A percentile compares a stretch with the other conserved stretches of the same genome.
Conservation (phyloP, 2,888 invertebrate species). For the Caenorhabditis becei region DNA sequence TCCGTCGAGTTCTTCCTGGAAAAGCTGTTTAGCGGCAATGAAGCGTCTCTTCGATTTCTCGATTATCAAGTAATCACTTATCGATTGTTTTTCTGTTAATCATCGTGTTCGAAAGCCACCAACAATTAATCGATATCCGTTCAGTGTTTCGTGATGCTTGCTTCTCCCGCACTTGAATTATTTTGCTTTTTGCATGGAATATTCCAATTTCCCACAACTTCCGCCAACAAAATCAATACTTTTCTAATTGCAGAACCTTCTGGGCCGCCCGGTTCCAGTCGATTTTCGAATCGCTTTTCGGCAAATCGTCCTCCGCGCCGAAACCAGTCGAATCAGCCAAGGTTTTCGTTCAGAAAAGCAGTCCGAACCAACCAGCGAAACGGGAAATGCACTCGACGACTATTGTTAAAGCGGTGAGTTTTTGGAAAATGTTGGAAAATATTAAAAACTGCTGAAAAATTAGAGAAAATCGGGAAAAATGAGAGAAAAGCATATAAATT, state of each 20-base stretch:
- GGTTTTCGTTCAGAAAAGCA: conserved; percentile 4
- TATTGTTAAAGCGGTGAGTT: conserved; percentile 43
- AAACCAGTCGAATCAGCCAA: conserved; percentile 22
- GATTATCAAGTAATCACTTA: conserved; percentile 44
- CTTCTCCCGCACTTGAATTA: conserved; percentile 29
- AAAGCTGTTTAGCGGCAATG: conserved; percentile 12
- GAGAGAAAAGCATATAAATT: too few relatives aligned
- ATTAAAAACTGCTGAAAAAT: too few relatives aligned
- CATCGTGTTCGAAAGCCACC: conserved; percentile 28
- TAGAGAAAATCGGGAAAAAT: too few relatives aligned
- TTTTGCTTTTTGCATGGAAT: conserved; percentile 41
- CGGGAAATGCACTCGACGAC: conserved; percentile 60
- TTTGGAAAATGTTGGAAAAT: too few relatives aligned
- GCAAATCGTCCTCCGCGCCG: conserved; percentile 14
- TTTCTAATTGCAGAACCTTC: conserved; percentile 33
- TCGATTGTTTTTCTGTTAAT: conserved; percentile 12
- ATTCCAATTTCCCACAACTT: neutral
- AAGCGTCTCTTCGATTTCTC: conserved; percentile 55
- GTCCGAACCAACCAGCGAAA: conserved; percentile 21
- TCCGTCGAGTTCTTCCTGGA: neutral
- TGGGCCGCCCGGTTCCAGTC: conserved; percentile 56
- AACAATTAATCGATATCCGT: conserved; percentile 2
- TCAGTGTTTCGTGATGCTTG: neutral
- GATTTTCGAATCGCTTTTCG: conserved; percentile 47
- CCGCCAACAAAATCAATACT: neutral